Percentiles rank a stretch among this genome's conserved stretches.
Evolutionary conservation across 2,888 invertebrate species (phyloP).

Genomic region (Stratiomys singularior): DNA sequence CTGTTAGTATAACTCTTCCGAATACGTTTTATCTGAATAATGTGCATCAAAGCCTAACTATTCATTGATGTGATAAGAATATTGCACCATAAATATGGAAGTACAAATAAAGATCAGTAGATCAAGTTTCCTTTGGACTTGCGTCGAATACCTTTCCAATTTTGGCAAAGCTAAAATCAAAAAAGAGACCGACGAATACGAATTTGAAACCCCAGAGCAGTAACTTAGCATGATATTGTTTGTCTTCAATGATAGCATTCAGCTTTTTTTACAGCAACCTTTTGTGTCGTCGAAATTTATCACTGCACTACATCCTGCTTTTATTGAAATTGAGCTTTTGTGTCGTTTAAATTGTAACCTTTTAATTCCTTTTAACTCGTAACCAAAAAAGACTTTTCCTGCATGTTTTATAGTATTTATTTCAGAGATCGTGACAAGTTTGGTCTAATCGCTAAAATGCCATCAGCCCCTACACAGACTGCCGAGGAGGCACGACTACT

Average conservation of each 20-base stretch:
- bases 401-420: slow-evolving; percentile 66
- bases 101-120: too few relatives aligned
- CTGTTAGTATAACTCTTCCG: too few relatives aligned
- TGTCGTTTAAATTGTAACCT: slow-evolving; percentile 50
- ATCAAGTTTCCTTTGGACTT: too few relatives aligned
- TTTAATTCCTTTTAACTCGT: slow-evolving; percentile 54
- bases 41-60: too few relatives aligned
- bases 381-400: slow-evolving; percentile 60
- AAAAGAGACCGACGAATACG: background rate
- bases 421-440: slow-evolving; percentile 67
- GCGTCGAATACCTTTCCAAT: too few relatives aligned
- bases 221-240: background rate
- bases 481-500: slow-evolving; percentile 89
- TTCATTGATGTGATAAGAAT: too few relatives aligned
- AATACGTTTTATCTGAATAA: too few relatives aligned
- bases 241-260: background rate
- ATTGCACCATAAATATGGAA: too few relatives aligned
- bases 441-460: slow-evolving; percentile 64
- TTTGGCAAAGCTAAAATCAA: too few relatives aligned
- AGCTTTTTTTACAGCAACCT: background rate
- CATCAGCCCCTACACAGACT: slow-evolving; percentile 66
- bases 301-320: background rate
- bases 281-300: background rate
- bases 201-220: too few relatives aligned
- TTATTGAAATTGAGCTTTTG: background rate